Base-by-base conservation (phyloP, 2,888 invertebrate genomes). In the Hemaris fuciformis region DNA sequence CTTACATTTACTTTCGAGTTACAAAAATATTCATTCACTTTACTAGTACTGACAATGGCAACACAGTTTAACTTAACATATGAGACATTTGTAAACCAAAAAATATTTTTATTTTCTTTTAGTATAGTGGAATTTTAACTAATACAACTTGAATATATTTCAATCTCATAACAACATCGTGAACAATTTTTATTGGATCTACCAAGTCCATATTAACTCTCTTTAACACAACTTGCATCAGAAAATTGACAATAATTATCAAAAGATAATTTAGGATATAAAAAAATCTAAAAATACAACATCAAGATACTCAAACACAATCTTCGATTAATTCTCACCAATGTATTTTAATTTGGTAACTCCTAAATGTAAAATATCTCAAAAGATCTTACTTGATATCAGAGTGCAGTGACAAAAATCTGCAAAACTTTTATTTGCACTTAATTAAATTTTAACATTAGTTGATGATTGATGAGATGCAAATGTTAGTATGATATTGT, bases 401-500 rank as follows among this genome's bases (percentile, higher is more conserved):
- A n/a, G 27, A 8, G 18, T 53, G 27, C 53, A 53, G n/a, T n/a
- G n/a, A 13, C 3, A 15, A 31, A 27, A 27, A 18, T 4, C 27
- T 6, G n/a, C 13, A 45, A 20, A 22, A 8, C 25, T 48, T n/a
- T 25, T 4, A 18, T 3, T 53, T 53, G 23, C 53, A 53, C 10
- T 53, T 31, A 7, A 25, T n/a, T 25, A n/a, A n/a, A n/a, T 13
- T 38, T 38, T 38, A 46, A 27, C 34, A 23, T 65, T 64, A 68
- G 62, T 63, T 46, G 13, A 27, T 60, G 48, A 53, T 45, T 13
- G 18, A 66, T 68, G 66, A 64, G 66, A 61, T 66, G 68, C 27
- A n/a, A 68, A 22, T 22, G 63, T 65, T 64, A 65, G 64, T 63
- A 57, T 38, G 27, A 23, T 53, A 25, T 27, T 18, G 5, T 53